Evolutionary conservation across 2,113 vertebrate genomes (phyloP), one percentile per base, ranked within the genome.

Genomic region (Poeciliopsis occidentalis): DNA sequence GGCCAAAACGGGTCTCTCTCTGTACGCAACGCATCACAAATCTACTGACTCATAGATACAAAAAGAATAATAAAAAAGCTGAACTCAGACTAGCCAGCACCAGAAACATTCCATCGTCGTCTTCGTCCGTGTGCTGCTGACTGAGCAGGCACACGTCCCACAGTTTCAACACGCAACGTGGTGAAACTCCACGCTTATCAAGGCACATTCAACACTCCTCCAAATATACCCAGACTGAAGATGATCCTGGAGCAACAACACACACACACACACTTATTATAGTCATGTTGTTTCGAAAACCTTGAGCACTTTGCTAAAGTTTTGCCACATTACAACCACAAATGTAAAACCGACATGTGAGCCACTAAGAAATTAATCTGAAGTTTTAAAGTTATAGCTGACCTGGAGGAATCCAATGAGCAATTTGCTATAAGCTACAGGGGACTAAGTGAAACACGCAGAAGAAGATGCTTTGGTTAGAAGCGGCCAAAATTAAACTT

Each of bases 171-270:
- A 63, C 51, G 22, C 32, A n/a, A 71, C 12, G 54, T 19, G 76
- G 73, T 27, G 0, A 86, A 87, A 75, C 85, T 83, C 81, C 54
- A 60, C 64, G 22, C 80, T 91, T 73, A 67, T 80, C 89, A 93
- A 93, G 92, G 92, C 92, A 93, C 92, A 88, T 89, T 91, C 92
- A 75, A 77, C 61, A 86, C 75, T 86, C 80, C 79, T 78, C 73
- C 65, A 64, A 54, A 80, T 39, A 60, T n/a, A 29, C 24, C 1
- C 60, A 47, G 44, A 17, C 44, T 60, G 26, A 79, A 75, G 78
- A 27, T 11, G 47, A 57, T 65, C 66, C 62, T 51, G 51, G 62
- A 82, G 75, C 88, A 64, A 60, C 71, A 26, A 22, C 34, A 37
- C 34, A 32, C 31, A 32, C 32, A 34, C 32, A 61, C 30, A 27